phyloP scores from a whole-genome alignment of 2,888 invertebrate species.

The Apodemia mormo region DNA sequence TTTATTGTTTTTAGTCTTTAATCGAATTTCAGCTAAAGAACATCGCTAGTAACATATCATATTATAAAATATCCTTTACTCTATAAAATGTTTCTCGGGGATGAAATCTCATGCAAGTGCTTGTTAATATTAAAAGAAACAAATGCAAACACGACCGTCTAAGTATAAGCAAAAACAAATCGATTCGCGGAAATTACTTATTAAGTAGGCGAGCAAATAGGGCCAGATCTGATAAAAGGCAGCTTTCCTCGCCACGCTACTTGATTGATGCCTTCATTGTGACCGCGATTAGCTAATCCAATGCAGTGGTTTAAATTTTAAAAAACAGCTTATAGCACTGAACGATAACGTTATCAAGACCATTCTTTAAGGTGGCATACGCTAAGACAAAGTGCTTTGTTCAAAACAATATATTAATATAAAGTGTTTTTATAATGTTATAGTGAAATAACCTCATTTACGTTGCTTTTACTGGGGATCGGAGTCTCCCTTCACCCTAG shows the following conservation, averaged over 20 bases:
- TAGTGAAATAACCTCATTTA: neutral
- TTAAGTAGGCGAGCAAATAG: conserved; percentile 71
- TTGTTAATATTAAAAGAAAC: neutral
- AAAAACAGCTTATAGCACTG: conserved; percentile 17
- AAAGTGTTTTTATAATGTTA: neutral
- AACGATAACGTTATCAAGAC: conserved; percentile 7
- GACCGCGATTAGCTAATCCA: conserved; percentile 25
- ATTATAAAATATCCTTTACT: too few species aligned
- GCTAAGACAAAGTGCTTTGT: neutral
- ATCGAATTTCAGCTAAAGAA: too few species aligned
- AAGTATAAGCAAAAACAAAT: conserved; percentile 49
- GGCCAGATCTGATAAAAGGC: conserved; percentile 68
- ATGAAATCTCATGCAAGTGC: too few species aligned
- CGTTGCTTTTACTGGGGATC: neutral
- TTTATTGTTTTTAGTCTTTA: too few species aligned
- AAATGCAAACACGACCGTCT: conserved; percentile 3
- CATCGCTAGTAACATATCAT: too few species aligned
- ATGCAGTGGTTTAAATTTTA: conserved; percentile 10
- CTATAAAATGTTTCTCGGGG: too few species aligned
- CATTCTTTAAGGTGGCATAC: neutral
- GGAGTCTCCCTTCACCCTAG: too few species aligned
- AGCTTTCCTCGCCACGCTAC: conserved; percentile 71
- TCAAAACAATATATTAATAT: neutral
- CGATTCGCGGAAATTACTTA: conserved; percentile 72
- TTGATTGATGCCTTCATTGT: conserved; percentile 77